A percentile compares a stretch with the other conserved stretches of the same genome.
phyloP scores from a whole-genome alignment of 2,888 invertebrate species.

The Osmoderma eremita region DNA sequence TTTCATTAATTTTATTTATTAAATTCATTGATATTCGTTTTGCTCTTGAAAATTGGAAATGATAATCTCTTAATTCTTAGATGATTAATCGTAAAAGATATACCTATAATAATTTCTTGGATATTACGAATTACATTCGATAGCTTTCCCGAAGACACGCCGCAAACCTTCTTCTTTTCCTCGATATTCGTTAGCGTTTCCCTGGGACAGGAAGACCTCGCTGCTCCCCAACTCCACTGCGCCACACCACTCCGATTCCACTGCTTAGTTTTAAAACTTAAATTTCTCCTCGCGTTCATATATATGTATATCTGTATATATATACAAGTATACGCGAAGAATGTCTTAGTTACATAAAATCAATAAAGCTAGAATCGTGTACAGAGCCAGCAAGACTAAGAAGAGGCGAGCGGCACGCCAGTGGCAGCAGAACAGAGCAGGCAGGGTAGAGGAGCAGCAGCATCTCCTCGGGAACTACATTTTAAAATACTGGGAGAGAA shows the following conservation, averaged over 20 bases:
- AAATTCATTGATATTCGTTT: too few species aligned
- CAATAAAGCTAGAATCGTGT: conserved; percentile 61
- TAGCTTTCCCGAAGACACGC: not conserved
- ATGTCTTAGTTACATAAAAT: conserved; percentile 65
- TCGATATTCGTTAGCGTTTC: conserved; percentile 40
- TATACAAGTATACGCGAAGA: conserved; percentile 54
- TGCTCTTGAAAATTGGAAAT: too few species aligned
- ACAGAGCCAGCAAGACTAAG: conserved; percentile 29
- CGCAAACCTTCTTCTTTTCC: conserved; percentile 28
- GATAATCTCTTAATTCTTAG: too few species aligned
- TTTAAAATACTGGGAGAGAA: conserved; percentile 58
- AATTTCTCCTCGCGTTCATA: conserved; percentile 56
- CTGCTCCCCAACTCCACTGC: not conserved
- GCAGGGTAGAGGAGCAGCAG: conserved; percentile 51
- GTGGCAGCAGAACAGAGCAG: conserved; percentile 9
- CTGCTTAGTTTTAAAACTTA: conserved; percentile 65
- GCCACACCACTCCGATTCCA: conserved; percentile 28
- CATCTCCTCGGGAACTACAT: conserved; percentile 60
- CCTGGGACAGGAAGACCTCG: conserved; percentile 43
- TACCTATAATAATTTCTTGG: too few species aligned
- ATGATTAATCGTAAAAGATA: too few species aligned
- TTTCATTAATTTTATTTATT: too few species aligned
- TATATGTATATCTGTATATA: conserved; percentile 29
- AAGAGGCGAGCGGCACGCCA: conserved; percentile 23
- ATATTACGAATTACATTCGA: not conserved